Evolutionary conservation across 2,797 vertebrate genomes (phyloP).

Genomic region (Clarias laeviceps): DNA sequence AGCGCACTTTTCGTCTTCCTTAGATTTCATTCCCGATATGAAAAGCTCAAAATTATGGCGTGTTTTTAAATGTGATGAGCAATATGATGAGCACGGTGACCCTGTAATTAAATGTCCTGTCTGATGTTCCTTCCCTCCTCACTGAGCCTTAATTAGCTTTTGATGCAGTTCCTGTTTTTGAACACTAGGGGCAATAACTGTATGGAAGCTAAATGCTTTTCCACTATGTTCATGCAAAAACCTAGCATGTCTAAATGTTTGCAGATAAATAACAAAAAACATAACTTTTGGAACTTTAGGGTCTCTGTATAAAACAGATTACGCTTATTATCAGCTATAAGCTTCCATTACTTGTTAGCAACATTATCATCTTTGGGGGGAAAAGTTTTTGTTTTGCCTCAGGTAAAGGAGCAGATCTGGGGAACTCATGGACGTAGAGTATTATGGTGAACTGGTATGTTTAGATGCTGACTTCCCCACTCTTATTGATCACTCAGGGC

Average conservation of each 20-base stretch:
- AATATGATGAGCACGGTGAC: neutral
- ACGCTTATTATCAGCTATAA: neutral
- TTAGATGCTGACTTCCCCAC: no score
- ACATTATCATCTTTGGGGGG: neutral
- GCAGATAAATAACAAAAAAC: no score
- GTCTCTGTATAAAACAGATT: no score
- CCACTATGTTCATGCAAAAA: neutral
- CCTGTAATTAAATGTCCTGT: neutral
- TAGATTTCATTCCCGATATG: neutral
- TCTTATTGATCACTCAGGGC: no score
- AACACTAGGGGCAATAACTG: conserved; percentile 7
- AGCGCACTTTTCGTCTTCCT: neutral
- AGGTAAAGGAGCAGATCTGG: no score
- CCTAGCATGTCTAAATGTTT: no score
- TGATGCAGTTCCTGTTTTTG: neutral
- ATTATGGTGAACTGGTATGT: no score
- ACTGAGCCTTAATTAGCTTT: neutral
- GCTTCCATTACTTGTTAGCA: neutral
- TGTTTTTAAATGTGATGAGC: neutral
- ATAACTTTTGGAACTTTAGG: no score
- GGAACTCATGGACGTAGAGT: no score
- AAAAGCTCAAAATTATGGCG: neutral
- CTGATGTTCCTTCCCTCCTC: neutral
- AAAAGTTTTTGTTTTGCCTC: no score
- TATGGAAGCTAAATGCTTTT: neutral